Evolutionary conservation across 1,140 invertebrate genomes (phyloP).

Genomic region (Myzus persicae): DNA sequence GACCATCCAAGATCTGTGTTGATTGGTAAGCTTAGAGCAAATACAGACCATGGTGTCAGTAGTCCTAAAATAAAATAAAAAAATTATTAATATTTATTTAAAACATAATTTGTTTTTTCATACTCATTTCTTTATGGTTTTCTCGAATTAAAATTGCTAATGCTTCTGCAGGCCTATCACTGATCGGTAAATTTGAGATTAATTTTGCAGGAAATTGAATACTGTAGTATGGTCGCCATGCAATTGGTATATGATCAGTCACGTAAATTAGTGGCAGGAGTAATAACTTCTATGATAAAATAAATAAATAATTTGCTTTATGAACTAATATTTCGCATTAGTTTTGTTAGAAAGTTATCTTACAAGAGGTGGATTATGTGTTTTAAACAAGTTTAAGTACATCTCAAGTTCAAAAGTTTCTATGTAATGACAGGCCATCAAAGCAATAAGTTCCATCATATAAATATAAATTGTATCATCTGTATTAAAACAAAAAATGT

Average conservation of each 20-base stretch:
- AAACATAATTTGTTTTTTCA: background rate
- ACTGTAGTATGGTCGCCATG: conserved; percentile 69
- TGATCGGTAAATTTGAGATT: conserved; percentile 56
- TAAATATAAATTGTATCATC: conserved; percentile 67
- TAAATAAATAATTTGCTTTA: conserved; percentile 28
- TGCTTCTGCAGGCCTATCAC: conserved; percentile 61
- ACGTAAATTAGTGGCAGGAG: conserved; percentile 68
- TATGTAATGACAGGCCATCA: conserved; percentile 69
- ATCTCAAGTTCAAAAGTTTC: conserved; percentile 67
- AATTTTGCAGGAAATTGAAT: conserved; percentile 68
- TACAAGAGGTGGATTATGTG: conserved; percentile 66
- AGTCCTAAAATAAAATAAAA: conserved; percentile 54
- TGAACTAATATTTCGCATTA: background rate
- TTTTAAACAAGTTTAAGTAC: conserved; percentile 70
- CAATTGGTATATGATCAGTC: conserved; percentile 63
- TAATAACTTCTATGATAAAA: conserved; percentile 64
- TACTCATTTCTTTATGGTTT: conserved; percentile 54
- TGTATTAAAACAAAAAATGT: conserved; percentile 61
- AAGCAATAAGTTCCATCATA: conserved; percentile 68
- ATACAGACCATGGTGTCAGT: conserved; percentile 67
- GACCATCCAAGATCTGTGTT: conserved; percentile 69
- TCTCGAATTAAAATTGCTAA: conserved; percentile 61
- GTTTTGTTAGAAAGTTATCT: conserved; percentile 56
- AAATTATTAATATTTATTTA: background rate
- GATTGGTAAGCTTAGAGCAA: conserved; percentile 67